Evolutionary conservation across 2,113 vertebrate genomes (phyloP).

Genomic region (Dicerorhinus sumatrensis): DNA sequence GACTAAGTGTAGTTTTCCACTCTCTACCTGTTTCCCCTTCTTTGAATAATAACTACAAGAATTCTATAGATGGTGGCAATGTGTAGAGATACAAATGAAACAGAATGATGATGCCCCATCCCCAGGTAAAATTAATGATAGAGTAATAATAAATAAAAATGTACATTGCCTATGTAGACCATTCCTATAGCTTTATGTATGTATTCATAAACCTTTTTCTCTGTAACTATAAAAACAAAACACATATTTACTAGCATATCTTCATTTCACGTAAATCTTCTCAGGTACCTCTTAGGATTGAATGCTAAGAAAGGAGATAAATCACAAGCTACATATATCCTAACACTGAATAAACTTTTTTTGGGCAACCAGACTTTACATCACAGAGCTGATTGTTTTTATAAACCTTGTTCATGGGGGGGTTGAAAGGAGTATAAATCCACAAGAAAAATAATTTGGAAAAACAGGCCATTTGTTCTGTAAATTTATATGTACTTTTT

Average conservation of each 20-base stretch:
- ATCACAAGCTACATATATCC: neutral
- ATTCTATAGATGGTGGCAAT: neutral
- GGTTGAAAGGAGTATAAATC: neutral
- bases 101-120: neutral
- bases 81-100: neutral
- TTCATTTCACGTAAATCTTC: constrained; percentile 17
- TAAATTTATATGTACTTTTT: neutral
- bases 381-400: neutral
- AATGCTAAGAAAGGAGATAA: neutral
- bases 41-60: neutral
- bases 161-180: neutral
- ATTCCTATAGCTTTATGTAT: neutral
- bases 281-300: neutral
- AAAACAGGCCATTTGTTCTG: neutral
- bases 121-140: neutral
- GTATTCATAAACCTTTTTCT: neutral
- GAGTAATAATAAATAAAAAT: neutral
- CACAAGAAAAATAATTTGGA: neutral
- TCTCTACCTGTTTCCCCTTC: neutral
- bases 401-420: neutral
- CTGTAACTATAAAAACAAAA: neutral
- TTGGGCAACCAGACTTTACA: neutral
- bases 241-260: neutral
- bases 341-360: neutral
- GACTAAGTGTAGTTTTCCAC: neutral